Conservation (phyloP, 2,113 vertebrate species). For the Myrmecophaga tridactyla region DNA sequence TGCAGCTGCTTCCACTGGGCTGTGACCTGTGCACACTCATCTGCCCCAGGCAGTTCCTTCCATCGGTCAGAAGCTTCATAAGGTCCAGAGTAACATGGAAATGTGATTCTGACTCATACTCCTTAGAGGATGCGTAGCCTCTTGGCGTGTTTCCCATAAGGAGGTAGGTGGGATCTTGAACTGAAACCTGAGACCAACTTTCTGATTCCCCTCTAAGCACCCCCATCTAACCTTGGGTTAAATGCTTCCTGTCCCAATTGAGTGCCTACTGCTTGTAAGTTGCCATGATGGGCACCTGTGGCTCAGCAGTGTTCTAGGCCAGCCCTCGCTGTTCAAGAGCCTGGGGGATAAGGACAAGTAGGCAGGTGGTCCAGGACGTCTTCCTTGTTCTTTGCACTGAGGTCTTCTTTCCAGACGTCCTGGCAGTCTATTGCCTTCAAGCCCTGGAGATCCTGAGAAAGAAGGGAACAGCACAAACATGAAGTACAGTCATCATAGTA, state of each 20-base stretch:
- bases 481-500: background rate
- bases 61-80: background rate
- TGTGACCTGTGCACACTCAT: fast-evolving
- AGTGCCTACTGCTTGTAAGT: background rate
- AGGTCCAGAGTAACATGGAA: background rate
- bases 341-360: background rate
- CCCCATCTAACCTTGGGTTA: background rate
- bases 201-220: background rate
- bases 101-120: no score
- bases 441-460: background rate
- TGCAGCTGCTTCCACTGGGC: background rate
- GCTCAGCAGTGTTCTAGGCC: no score
- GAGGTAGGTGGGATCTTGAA: background rate
- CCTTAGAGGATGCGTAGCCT: background rate
- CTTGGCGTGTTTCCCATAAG: background rate
- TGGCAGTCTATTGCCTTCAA: background rate
- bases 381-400: background rate
- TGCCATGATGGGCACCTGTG: background rate
- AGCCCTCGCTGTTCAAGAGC: background rate
- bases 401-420: background rate
- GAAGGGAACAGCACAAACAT: no score
- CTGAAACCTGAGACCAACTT: background rate
- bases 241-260: background rate
- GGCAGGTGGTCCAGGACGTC: background rate
- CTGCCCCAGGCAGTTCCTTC: background rate